A percentile compares a stretch with the other conserved stretches of the same genome.
These are phyloP conservation scores for Bagarius yarrelli DNA, from an alignment of 2,113 vertebrate species.

Conservation along the genomic window DNA sequence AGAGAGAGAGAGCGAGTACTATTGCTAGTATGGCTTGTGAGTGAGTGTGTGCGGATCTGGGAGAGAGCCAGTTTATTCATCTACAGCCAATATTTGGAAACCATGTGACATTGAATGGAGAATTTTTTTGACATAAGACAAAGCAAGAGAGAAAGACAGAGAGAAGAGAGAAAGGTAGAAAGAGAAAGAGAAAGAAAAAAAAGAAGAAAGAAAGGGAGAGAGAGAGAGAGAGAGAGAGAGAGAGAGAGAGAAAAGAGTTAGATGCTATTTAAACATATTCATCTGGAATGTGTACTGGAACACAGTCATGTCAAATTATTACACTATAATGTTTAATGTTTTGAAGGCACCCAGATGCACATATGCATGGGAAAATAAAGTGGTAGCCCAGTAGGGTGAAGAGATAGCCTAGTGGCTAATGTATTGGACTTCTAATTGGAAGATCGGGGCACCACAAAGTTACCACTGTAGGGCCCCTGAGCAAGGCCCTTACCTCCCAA, in stretches of 20 bases:
- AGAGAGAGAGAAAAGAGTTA: neutral
- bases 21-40: constrained; percentile 30
- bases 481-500: no score
- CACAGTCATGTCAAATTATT: constrained; percentile 1
- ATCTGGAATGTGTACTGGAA: constrained; percentile 2
- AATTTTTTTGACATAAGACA: constrained; percentile 60
- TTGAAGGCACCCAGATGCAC: neutral
- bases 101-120: constrained; percentile 60
- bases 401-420: no score
- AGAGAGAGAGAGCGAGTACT: no score
- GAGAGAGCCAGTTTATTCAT: constrained; percentile 61
- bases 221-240: constrained; percentile 3
- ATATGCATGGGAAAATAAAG: constrained; percentile 7
- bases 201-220: neutral
- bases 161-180: no score
- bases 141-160: constrained; percentile 28
- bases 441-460: no score
- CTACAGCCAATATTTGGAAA: constrained; percentile 67
- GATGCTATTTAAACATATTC: constrained; percentile 15
- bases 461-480: no score
- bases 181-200: no score
- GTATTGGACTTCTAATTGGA: no score
- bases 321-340: neutral
- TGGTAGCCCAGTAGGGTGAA: no score
- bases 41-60: constrained; percentile 58